These are phyloP conservation scores for Stenodema calcarata DNA, from an alignment of 2,888 invertebrate species.

Conservation along the genomic window DNA sequence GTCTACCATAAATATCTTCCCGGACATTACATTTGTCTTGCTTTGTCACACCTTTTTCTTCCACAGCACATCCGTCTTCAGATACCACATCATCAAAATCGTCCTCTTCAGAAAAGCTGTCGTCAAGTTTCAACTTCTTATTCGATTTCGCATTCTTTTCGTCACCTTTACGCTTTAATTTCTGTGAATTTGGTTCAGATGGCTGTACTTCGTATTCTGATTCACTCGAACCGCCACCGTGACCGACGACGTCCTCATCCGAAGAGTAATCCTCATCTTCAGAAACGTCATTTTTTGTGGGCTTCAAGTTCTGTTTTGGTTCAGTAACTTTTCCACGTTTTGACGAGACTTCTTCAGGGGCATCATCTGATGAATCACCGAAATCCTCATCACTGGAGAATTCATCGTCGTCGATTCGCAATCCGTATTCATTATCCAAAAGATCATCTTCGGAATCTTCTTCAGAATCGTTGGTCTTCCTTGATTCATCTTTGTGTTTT, in stretches of 20 bases:
- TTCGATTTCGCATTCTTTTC: constrained; percentile 50
- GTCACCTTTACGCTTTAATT: constrained; percentile 5
- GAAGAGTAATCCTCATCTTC: background rate
- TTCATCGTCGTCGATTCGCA: constrained; percentile 20
- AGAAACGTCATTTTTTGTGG: background rate
- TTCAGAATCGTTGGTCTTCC: background rate
- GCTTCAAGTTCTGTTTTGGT: background rate
- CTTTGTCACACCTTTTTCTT: background rate
- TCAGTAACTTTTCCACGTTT: background rate
- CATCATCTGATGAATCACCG: constrained; percentile 50
- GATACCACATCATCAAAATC: constrained; percentile 55
- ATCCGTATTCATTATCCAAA: constrained; percentile 39
- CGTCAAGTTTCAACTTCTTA: constrained; percentile 45
- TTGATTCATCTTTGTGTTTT: background rate
- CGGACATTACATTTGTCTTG: constrained; percentile 61
- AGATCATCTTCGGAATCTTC: background rate
- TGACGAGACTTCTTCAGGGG: constrained; percentile 27
- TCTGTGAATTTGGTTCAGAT: background rate
- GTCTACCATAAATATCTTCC: constrained; percentile 95
- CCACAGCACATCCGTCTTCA: background rate
- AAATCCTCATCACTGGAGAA: constrained; percentile 59
- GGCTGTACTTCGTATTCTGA: background rate
- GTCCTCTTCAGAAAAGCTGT: constrained; percentile 45
- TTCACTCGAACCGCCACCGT: background rate
- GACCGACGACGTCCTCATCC: background rate